A percentile compares a stretch with the other conserved stretches of the same genome.
These are phyloP conservation scores for Sebastes nivosus DNA, from an alignment of 2,797 vertebrate genomes.

Conservation along the genomic window DNA sequence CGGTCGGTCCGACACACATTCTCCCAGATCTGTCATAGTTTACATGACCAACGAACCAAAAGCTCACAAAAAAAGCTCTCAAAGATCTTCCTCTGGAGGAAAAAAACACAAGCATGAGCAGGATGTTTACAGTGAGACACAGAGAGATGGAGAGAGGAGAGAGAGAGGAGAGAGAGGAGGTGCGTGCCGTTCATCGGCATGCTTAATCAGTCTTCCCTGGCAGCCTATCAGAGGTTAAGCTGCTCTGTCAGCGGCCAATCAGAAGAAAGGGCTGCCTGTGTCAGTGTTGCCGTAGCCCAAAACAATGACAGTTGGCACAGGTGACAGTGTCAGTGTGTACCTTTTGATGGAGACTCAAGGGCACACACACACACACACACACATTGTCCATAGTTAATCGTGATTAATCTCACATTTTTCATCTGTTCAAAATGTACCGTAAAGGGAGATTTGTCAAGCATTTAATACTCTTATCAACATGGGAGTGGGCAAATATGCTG, in stretches of 20 bases:
- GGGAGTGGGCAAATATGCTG: too few species aligned
- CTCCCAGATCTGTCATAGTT: conserved; percentile 18
- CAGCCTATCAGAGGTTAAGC: conserved; percentile 83
- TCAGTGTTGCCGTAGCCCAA: conserved; percentile 64
- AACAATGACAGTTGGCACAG: conserved; percentile 69
- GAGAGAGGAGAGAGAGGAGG: conserved; percentile 26
- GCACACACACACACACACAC: conserved; percentile 28
- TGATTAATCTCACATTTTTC: too few species aligned
- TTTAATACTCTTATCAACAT: too few species aligned
- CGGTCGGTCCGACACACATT: conserved; percentile 5
- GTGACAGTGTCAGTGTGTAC: conserved; percentile 39
- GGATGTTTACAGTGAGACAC: conserved; percentile 66
- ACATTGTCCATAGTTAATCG: not conserved
- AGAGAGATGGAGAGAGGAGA: conserved; percentile 24
- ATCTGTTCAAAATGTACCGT: too few species aligned
- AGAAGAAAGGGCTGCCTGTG: conserved; percentile 46
- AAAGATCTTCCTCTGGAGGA: conserved; percentile 43
- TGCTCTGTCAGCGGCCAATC: conserved; percentile 75
- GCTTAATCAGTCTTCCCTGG: conserved; percentile 74
- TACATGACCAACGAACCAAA: not conserved
- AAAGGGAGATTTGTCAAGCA: too few species aligned
- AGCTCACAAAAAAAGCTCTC: conserved; percentile 21
- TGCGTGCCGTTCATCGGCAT: conserved; percentile 76
- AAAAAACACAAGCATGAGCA: conserved; percentile 50
- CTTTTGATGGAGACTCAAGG: conserved; percentile 47